phyloP scores from a whole-genome alignment of 2,113 vertebrate species.

The Rattus norvegicus region DNA sequence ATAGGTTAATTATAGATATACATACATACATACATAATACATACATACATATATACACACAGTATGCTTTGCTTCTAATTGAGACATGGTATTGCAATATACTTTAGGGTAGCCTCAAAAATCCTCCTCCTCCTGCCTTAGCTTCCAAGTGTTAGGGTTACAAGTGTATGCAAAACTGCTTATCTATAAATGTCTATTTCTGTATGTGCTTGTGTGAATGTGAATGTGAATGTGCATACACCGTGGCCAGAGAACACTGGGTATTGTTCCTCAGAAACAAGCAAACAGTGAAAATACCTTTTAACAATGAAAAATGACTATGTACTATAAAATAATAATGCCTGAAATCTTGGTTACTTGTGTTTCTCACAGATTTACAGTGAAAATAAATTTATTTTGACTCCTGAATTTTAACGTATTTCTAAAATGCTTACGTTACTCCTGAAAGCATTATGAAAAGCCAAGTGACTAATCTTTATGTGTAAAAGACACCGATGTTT shows the following conservation, averaged over 20 bases:
- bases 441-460: not conserved
- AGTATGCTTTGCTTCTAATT: not conserved
- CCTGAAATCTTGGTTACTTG: not conserved
- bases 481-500: not conserved
- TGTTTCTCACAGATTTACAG: constrained; percentile 16
- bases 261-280: not conserved
- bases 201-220: not conserved
- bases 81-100: not conserved
- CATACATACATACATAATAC: not conserved
- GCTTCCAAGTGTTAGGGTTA: not conserved
- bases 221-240: not conserved
- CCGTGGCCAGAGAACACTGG: not conserved
- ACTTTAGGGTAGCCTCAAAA: not conserved
- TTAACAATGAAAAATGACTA: constrained; percentile 32
- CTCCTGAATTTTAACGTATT: constrained; percentile 35
- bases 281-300: not conserved
- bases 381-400: constrained; percentile 1
- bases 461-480: not conserved
- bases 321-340: constrained; percentile 8
- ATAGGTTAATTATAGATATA: not conserved
- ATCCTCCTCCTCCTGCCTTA: not conserved
- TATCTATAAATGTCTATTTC: not conserved
- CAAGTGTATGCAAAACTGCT: not conserved
- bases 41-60: too few relatives aligned
- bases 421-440: constrained; percentile 11